These are phyloP conservation scores for Pristionchus mayeri DNA, from an alignment of 2,888 invertebrate species.

Conservation along the genomic window DNA sequence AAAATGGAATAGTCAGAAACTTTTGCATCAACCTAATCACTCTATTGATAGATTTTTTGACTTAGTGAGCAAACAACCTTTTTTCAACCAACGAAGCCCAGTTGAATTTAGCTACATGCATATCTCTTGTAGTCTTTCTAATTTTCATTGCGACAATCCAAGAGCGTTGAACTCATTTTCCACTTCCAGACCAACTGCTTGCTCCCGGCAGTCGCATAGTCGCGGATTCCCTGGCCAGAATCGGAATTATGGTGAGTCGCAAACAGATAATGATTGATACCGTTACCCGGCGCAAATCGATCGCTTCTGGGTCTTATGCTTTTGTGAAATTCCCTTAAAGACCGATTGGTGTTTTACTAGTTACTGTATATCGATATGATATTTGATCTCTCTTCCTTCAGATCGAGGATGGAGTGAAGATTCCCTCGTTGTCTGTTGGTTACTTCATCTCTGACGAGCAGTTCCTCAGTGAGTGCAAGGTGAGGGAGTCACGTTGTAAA, in stretches of 20 bases:
- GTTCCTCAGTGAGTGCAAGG: conserved; percentile 31
- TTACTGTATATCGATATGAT: background rate
- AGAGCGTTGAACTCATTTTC: background rate
- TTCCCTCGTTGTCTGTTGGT: conserved; percentile 49
- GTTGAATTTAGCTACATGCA: too few relatives aligned
- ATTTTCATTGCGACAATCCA: too few relatives aligned
- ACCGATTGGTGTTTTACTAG: background rate
- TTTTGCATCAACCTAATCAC: too few relatives aligned
- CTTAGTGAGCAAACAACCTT: too few relatives aligned
- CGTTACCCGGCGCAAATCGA: too few relatives aligned
- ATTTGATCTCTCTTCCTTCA: background rate
- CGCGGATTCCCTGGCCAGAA: conserved; percentile 57
- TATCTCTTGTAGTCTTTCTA: too few relatives aligned
- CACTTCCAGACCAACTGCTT: conserved; percentile 56
- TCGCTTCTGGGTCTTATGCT: background rate
- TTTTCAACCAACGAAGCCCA: too few relatives aligned
- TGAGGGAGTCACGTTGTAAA: too few relatives aligned
- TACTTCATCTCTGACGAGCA: conserved; percentile 58
- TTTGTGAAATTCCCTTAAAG: too few relatives aligned
- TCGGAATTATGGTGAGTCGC: conserved; percentile 57
- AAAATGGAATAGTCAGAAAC: too few relatives aligned
- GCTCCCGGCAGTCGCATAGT: conserved; percentile 53
- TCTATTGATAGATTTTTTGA: too few relatives aligned
- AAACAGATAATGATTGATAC: background rate
- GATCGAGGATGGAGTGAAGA: conserved; percentile 17